A percentile compares a stretch with the other conserved stretches of the same genome.
Conservation (phyloP, 2,888 invertebrate genomes). For the Cephus pygmeus region DNA sequence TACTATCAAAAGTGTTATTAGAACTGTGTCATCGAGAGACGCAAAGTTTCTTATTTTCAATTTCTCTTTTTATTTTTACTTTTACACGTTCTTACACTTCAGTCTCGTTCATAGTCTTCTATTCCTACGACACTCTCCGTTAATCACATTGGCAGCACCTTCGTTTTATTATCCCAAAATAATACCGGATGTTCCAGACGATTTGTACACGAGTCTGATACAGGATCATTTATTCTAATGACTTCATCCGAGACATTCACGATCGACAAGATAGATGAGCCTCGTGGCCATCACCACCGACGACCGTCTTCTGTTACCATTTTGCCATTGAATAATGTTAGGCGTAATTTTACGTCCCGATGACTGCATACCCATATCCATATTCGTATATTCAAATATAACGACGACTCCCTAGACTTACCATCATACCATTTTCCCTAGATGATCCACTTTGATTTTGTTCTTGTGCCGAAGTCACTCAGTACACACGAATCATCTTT, state of each 20-base stretch:
- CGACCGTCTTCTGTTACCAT: constrained; percentile 25
- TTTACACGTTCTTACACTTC: background rate
- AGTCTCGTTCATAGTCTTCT: background rate
- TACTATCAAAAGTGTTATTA: background rate
- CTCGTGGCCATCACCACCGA: constrained; percentile 9
- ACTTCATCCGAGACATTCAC: background rate
- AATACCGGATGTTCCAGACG: background rate
- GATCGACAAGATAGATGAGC: background rate
- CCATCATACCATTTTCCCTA: background rate
- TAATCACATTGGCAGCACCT: background rate
- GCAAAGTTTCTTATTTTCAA: background rate
- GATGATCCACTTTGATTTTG: background rate
- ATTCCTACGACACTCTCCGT: background rate
- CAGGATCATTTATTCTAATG: background rate
- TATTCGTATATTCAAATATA: constrained; percentile 11
- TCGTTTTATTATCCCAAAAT: background rate
- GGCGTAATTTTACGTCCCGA: constrained; percentile 3
- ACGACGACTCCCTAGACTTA: background rate
- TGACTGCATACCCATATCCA: constrained; percentile 8
- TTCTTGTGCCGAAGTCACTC: background rate
- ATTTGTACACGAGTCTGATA: background rate
- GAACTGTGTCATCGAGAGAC: background rate
- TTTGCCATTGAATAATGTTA: constrained; percentile 22
- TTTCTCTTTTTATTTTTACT: background rate
- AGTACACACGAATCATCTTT: background rate